These are phyloP conservation scores for Lineus longissimus DNA, from an alignment of 1,140 invertebrate genomes.

Conservation along the genomic window DNA sequence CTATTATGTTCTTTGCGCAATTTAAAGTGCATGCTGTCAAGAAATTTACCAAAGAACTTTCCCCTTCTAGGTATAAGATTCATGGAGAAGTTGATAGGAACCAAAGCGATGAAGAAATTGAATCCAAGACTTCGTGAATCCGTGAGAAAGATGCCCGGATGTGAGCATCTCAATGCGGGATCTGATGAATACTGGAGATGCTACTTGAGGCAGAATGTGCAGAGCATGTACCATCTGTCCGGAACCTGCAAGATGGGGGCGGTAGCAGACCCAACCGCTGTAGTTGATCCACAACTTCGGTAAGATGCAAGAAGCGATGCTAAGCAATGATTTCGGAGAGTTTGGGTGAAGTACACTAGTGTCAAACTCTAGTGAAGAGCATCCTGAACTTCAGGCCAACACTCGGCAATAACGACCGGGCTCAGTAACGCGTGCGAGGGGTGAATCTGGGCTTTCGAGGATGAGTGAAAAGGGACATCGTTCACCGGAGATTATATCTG, in stretches of 20 bases:
- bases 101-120: background rate
- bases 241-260: conserved; percentile 73
- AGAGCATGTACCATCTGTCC: conserved; percentile 71
- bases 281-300: conserved; percentile 68
- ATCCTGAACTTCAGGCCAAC: too few relatives aligned
- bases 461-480: too few relatives aligned
- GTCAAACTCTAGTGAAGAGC: background rate
- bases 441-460: too few relatives aligned
- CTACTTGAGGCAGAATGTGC: conserved; percentile 61
- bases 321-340: too few relatives aligned
- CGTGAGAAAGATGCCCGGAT: background rate
- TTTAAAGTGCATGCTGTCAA: too few relatives aligned
- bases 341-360: background rate
- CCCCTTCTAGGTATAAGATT: background rate
- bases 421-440: too few relatives aligned
- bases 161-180: background rate
- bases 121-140: background rate
- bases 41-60: too few relatives aligned
- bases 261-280: conserved; percentile 63
- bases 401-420: too few relatives aligned
- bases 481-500: too few relatives aligned
- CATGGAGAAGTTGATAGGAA: background rate
- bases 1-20: too few relatives aligned
- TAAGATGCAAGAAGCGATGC: too few relatives aligned
- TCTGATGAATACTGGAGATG: background rate